A percentile compares a stretch with the other conserved stretches of the same genome.
These are phyloP conservation scores for Drosophila aldrichi DNA, from an alignment of 2,888 invertebrate species.

Conservation along the genomic window DNA sequence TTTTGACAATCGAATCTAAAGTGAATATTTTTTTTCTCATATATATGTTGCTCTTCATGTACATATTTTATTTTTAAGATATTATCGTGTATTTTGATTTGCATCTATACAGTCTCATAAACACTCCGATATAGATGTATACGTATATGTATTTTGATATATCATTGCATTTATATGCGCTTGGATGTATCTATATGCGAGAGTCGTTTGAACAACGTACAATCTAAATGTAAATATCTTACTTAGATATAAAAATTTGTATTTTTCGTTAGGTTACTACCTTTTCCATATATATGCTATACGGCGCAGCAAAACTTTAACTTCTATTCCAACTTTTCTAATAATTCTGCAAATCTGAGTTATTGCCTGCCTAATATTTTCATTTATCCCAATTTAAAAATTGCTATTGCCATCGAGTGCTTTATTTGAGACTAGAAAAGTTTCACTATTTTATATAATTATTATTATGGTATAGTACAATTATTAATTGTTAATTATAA, in stretches of 20 bases:
- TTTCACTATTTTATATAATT: constrained; percentile 43
- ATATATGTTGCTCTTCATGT: neutral
- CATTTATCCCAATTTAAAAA: neutral
- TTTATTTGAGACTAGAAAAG: constrained; percentile 60
- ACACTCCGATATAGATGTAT: neutral
- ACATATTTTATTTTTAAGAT: neutral
- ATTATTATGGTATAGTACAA: constrained; percentile 38
- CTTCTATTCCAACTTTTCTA: neutral
- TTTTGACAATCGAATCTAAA: neutral
- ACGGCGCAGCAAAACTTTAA: too few relatives aligned
- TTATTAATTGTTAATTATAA: constrained; percentile 49
- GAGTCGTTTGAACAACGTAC: neutral
- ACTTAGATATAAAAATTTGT: neutral
- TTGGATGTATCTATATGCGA: neutral
- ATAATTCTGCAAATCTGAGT: neutral
- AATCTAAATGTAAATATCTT: neutral
- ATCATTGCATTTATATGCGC: neutral
- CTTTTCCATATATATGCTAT: too few relatives aligned
- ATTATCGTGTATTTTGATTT: neutral
- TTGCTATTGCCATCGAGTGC: constrained; percentile 18
- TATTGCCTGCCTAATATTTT: neutral
- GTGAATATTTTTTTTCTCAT: neutral
- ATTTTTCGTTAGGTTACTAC: neutral
- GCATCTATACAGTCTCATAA: neutral
- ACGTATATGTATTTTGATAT: neutral